A percentile compares a stretch with the other conserved stretches of the same genome.
These are phyloP conservation scores for Rhyacophila brunnea DNA, from an alignment of 1,140 invertebrate species.

Conservation along the genomic window DNA sequence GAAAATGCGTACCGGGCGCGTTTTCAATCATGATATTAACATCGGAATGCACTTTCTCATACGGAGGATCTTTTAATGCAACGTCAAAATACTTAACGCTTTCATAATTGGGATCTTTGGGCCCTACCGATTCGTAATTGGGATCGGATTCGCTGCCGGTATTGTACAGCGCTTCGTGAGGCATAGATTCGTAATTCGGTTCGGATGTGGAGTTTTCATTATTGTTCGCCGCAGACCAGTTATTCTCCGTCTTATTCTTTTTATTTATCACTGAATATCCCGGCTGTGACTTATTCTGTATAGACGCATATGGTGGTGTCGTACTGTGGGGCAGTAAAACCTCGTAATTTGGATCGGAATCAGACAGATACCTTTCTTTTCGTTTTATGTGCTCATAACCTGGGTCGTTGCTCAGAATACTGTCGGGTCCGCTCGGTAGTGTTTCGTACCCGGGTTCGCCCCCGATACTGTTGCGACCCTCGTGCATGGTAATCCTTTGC, in stretches of 20 bases:
- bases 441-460: slow-evolving; percentile 45
- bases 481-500: slow-evolving; percentile 22
- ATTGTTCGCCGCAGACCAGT: slow-evolving; percentile 43
- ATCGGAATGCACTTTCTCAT: slow-evolving; percentile 52
- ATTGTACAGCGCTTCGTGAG: slow-evolving; percentile 60
- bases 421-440: slow-evolving; percentile 56
- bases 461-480: slow-evolving; percentile 20
- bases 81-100: slow-evolving; percentile 59
- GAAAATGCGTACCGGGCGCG: slow-evolving; percentile 38
- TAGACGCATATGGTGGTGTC: slow-evolving; percentile 51
- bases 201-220: slow-evolving; percentile 45
- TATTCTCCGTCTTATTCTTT: slow-evolving; percentile 44
- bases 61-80: slow-evolving; percentile 51
- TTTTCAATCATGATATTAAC: slow-evolving; percentile 10
- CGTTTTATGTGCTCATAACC: slow-evolving; percentile 61
- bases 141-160: slow-evolving; percentile 71
- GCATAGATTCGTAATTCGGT: slow-evolving; percentile 71
- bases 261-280: slow-evolving; percentile 60
- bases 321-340: slow-evolving; percentile 58
- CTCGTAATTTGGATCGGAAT: slow-evolving; percentile 71
- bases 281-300: slow-evolving; percentile 44
- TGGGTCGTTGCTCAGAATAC: slow-evolving; percentile 59
- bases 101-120: slow-evolving; percentile 52
- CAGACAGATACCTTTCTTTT: slow-evolving; percentile 56
- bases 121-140: slow-evolving; percentile 68